These are phyloP conservation scores for Melanophora roralis DNA, from an alignment of 2,888 invertebrate genomes.

Conservation along the genomic window DNA sequence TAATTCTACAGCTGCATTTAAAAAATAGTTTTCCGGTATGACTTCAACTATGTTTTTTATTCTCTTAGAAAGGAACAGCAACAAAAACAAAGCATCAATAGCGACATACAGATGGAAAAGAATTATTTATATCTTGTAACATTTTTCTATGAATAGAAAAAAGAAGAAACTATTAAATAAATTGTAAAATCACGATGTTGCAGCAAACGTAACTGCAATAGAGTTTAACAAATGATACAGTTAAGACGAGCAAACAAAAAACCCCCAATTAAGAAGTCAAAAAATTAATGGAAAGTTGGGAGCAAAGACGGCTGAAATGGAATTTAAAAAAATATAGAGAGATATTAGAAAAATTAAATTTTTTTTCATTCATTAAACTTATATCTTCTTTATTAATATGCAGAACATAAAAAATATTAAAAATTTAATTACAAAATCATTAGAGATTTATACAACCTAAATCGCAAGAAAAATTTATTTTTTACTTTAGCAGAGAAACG, in stretches of 20 bases:
- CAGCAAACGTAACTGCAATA: constrained; percentile 41
- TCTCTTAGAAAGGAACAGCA: background rate
- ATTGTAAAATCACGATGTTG: constrained; percentile 63
- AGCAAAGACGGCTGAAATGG: background rate
- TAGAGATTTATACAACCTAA: too few relatives aligned
- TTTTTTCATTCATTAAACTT: too few relatives aligned
- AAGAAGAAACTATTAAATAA: constrained; percentile 58
- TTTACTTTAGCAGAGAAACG: too few relatives aligned
- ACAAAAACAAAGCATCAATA: background rate
- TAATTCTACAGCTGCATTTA: constrained; percentile 54
- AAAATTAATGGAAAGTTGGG: background rate
- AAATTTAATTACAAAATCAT: too few relatives aligned
- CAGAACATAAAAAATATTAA: too few relatives aligned
- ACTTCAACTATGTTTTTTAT: constrained; percentile 35
- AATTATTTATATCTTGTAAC: constrained; percentile 60
- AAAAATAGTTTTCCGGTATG: constrained; percentile 58
- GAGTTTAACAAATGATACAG: constrained; percentile 49
- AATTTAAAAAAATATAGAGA: too few relatives aligned
- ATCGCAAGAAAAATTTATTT: too few relatives aligned
- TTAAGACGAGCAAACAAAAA: constrained; percentile 23
- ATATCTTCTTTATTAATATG: too few relatives aligned
- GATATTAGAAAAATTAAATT: too few relatives aligned
- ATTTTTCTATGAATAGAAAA: constrained; percentile 53
- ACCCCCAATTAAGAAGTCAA: constrained; percentile 7
- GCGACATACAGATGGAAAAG: constrained; percentile 45